A percentile compares a stretch with the other conserved stretches of the same genome.
These are phyloP conservation scores for Villa cingulata DNA, from an alignment of 2,888 invertebrate species.

Conservation along the genomic window DNA sequence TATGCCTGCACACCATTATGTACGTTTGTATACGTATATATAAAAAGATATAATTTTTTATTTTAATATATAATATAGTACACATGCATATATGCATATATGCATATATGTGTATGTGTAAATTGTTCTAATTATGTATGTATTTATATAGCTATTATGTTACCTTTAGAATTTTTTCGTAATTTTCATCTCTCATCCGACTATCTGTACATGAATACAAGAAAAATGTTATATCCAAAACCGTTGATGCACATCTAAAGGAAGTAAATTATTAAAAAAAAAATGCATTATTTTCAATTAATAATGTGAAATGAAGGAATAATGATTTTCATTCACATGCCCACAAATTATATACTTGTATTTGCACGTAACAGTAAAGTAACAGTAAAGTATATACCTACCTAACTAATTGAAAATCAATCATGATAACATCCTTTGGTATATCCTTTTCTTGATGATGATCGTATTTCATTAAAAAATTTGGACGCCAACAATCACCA, in stretches of 20 bases:
- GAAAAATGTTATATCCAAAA: constrained; percentile 46
- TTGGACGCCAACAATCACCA: constrained; percentile 65
- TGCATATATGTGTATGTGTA: no score
- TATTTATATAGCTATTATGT: no score
- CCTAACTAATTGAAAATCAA: constrained; percentile 54
- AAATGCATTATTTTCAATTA: no score
- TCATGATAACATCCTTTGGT: constrained; percentile 42
- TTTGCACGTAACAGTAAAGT: no score
- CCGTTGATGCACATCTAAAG: constrained; percentile 28
- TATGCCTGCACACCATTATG: constrained; percentile 51
- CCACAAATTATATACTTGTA: no score
- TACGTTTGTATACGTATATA: no score
- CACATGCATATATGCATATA: no score
- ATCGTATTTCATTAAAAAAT: constrained; percentile 46
- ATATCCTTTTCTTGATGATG: neutral
- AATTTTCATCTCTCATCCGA: constrained; percentile 42
- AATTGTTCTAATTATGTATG: no score
- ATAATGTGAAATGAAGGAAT: no score
- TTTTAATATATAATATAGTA: no score
- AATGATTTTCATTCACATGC: no score
- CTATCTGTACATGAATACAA: constrained; percentile 49
- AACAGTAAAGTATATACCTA: constrained; percentile 8
- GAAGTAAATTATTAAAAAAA: neutral
- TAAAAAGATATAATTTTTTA: no score
- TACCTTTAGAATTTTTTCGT: constrained; percentile 35